phyloP scores from a whole-genome alignment of 2,888 invertebrate species.

The Acrobasis suavella region DNA sequence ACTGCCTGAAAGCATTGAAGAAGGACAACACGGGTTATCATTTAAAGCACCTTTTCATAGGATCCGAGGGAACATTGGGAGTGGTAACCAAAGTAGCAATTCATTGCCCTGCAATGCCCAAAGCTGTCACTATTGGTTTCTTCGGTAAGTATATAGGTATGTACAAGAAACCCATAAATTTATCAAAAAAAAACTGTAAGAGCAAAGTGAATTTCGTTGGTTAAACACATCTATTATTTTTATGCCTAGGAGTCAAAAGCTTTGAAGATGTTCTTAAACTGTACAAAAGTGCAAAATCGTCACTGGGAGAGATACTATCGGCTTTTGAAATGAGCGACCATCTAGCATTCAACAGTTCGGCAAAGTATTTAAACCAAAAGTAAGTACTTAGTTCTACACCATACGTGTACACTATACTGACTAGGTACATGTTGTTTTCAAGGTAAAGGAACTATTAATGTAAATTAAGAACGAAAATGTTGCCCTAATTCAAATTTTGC shows the following conservation, averaged over 20 bases:
- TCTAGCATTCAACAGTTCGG: slow-evolving; percentile 85
- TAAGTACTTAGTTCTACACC: slow-evolving; percentile 50
- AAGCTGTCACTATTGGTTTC: slow-evolving; percentile 92
- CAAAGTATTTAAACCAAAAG: slow-evolving; percentile 78
- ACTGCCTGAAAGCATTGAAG: slow-evolving; percentile 92
- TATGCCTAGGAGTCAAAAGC: slow-evolving; percentile 83
- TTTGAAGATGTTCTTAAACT: slow-evolving; percentile 91
- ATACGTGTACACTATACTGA: neutral
- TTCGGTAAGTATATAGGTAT: slow-evolving; percentile 86
- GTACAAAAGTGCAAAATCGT: slow-evolving; percentile 87
- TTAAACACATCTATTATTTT: neutral
- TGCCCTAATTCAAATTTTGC: no score
- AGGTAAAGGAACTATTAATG: no score
- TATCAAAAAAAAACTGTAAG: neutral
- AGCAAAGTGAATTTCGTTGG: no score
- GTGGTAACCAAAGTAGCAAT: slow-evolving; percentile 96
- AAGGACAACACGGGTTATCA: slow-evolving; percentile 99
- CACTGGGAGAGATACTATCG: slow-evolving; percentile 94
- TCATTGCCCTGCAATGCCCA: slow-evolving; percentile 93
- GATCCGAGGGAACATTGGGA: slow-evolving; percentile 98
- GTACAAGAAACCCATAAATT: neutral
- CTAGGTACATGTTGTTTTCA: neutral
- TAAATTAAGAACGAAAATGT: no score
- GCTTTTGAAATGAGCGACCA: slow-evolving; percentile 97
- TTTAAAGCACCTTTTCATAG: slow-evolving; percentile 97